Conservation (phyloP, 2,113 vertebrate species). For the Brachirus orientalis region DNA sequence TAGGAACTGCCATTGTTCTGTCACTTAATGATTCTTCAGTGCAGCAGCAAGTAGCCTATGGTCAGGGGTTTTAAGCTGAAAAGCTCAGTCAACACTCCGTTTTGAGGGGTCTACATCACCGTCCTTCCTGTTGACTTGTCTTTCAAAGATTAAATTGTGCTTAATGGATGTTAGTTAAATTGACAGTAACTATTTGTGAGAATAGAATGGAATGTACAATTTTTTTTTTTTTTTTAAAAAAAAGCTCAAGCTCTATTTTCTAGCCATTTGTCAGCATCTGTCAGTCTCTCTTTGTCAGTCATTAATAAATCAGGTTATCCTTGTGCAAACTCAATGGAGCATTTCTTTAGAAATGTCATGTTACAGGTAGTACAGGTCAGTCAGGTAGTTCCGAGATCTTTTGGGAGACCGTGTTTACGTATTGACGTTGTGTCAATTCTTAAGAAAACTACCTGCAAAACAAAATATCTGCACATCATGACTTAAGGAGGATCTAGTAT, state of each 20-base stretch:
- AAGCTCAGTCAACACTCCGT: conserved; percentile 1
- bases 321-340: conserved; percentile 18
- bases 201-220: background rate
- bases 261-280: conserved; percentile 2
- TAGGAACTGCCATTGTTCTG: conserved; percentile 16
- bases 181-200: conserved; percentile 6
- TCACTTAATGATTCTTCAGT: background rate
- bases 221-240: background rate
- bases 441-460: conserved; percentile 8
- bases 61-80: conserved; percentile 12
- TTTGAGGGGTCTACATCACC: background rate
- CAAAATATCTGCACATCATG: background rate
- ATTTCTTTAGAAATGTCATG: conserved; percentile 24
- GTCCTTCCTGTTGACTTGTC: background rate
- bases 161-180: conserved; percentile 2
- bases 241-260: background rate
- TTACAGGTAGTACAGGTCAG: too few species aligned
- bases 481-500: background rate
- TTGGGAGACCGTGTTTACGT: conserved; percentile 15
- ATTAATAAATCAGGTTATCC: conserved; percentile 2
- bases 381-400: conserved; percentile 1
- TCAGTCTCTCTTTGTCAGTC: background rate
- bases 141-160: conserved; percentile 16
- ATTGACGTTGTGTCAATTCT: background rate
- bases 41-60: background rate